A percentile compares a stretch with the other conserved stretches of the same genome.
phyloP scores from a whole-genome alignment of 1,140 invertebrate genomes.

The Diprion similis region DNA sequence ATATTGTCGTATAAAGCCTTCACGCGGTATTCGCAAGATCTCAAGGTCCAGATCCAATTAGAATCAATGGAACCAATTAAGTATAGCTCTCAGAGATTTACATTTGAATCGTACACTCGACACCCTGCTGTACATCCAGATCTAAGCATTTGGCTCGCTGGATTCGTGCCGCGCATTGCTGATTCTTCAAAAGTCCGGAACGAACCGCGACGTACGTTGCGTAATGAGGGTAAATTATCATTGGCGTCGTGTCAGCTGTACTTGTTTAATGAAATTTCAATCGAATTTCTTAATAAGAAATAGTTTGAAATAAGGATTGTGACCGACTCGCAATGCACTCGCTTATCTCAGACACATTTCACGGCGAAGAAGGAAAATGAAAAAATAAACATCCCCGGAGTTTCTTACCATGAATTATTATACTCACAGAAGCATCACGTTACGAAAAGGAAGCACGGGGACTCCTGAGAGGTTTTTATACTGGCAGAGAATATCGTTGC shows the following conservation, averaged over 20 bases:
- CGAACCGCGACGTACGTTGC: background rate
- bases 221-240: no score
- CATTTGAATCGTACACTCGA: background rate
- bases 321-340: no score
- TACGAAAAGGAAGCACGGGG: constrained; percentile 26
- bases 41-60: background rate
- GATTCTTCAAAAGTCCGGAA: background rate
- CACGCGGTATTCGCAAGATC: no score
- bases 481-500: constrained; percentile 28
- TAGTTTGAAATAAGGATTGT: no score
- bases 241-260: no score
- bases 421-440: constrained; percentile 34
- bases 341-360: no score
- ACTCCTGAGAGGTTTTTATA: constrained; percentile 25
- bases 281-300: no score
- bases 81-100: background rate
- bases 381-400: no score
- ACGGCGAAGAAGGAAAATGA: no score
- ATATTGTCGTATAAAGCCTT: no score
- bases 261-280: no score
- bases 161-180: background rate
- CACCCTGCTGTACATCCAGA: background rate
- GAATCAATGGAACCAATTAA: background rate
- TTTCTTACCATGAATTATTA: no score
- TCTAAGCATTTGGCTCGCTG: background rate